Evolutionary conservation across 2,888 invertebrate genomes (phyloP).

Genomic region (Lithosia quadra): DNA sequence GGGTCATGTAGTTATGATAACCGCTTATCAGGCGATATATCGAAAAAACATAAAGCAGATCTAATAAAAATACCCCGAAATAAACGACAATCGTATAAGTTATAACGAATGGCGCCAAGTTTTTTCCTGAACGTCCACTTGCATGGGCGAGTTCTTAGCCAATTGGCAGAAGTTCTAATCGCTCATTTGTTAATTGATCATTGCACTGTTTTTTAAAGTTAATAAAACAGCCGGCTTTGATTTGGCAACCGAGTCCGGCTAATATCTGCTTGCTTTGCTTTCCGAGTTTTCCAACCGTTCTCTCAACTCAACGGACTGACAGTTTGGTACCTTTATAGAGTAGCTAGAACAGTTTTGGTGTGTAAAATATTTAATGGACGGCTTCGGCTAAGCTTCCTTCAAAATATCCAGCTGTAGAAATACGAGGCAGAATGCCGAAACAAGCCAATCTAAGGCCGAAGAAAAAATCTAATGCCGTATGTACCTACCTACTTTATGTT

Average conservation of each 20-base stretch:
- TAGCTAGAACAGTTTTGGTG: neutral
- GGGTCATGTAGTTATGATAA: neutral
- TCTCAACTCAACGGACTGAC: neutral
- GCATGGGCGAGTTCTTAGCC: conserved; percentile 33
- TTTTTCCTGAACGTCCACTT: conserved; percentile 37
- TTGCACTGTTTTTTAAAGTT: conserved; percentile 22
- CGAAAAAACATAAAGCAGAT: neutral
- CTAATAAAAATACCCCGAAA: conserved; percentile 8
- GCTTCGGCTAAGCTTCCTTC: no score
- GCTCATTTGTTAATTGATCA: conserved; percentile 32
- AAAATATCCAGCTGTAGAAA: no score
- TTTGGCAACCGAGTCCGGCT: neutral
- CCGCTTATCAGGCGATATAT: neutral
- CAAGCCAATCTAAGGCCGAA: neutral
- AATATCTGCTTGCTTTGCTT: neutral
- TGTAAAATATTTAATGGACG: no score
- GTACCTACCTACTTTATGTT: no score
- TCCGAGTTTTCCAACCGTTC: no score
- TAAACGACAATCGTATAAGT: conserved; percentile 24
- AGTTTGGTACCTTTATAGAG: neutral
- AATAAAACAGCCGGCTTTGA: neutral
- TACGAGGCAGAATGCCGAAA: neutral
- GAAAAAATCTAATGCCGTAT: neutral
- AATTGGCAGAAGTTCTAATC: conserved; percentile 45
- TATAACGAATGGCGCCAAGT: conserved; percentile 42